Evolutionary conservation across 2,888 invertebrate species (phyloP).

Genomic region (Aquatica leii): DNA sequence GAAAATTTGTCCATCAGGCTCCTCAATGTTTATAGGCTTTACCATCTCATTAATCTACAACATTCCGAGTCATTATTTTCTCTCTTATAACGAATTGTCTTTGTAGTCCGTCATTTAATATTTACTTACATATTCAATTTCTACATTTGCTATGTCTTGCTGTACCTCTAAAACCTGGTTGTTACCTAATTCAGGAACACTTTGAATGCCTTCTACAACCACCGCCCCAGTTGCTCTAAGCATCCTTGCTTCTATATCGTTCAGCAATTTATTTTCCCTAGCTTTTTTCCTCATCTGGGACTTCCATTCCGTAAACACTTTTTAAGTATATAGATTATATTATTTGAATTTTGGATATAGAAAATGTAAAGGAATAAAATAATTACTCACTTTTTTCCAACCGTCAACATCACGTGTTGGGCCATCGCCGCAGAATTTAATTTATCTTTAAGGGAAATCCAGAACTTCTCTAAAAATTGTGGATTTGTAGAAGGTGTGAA

Average conservation of each 20-base stretch:
- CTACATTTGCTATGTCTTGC: constrained; percentile 5
- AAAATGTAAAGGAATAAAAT: constrained; percentile 5
- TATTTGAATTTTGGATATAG: constrained; percentile 5
- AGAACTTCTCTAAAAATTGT: constrained; percentile 3
- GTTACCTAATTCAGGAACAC: constrained; percentile 5
- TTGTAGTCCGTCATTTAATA: constrained; percentile 5
- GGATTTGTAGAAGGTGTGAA: constrained; percentile 3
- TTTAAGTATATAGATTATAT: constrained; percentile 5
- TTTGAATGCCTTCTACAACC: constrained; percentile 5
- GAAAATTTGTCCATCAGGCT: constrained; percentile 5
- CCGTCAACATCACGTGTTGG: constrained; percentile 5
- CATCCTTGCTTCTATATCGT: constrained; percentile 3
- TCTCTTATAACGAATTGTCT: constrained; percentile 5
- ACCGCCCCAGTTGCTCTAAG: constrained; percentile 4
- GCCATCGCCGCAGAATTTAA: constrained; percentile 5
- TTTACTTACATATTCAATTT: constrained; percentile 5
- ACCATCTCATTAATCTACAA: constrained; percentile 4
- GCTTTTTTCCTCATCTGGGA: constrained; percentile 3
- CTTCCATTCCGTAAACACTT: constrained; percentile 4
- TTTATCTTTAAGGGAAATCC: constrained; percentile 5
- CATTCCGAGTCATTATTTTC: constrained; percentile 5
- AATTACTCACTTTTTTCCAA: constrained; percentile 5
- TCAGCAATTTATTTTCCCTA: constrained; percentile 3
- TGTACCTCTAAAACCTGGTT: constrained; percentile 5
- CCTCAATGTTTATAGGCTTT: constrained; percentile 5